phyloP scores from a whole-genome alignment of 2,797 vertebrate genomes.

The Gila robusta region DNA sequence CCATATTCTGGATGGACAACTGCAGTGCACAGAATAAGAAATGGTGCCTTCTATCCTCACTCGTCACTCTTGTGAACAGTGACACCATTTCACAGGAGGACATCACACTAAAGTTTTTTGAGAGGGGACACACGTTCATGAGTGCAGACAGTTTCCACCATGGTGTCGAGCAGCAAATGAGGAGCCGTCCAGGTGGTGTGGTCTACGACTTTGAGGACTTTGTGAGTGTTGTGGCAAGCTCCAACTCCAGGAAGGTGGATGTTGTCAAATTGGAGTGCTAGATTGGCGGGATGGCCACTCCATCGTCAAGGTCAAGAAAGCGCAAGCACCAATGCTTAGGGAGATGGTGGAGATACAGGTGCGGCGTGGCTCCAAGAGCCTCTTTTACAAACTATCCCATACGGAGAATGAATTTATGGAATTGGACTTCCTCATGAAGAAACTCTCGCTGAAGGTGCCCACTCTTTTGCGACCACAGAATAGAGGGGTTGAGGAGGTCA shows the following conservation, averaged over 20 bases:
- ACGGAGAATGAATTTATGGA: too few species aligned
- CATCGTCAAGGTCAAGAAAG: too few species aligned
- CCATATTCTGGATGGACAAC: conserved; percentile 4
- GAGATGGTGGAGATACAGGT: background rate
- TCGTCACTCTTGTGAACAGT: background rate
- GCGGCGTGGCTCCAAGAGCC: too few species aligned
- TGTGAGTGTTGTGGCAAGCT: conserved; percentile 1
- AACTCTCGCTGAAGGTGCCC: too few species aligned
- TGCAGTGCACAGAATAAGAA: background rate
- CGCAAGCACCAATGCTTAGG: too few species aligned
- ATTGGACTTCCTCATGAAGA: too few species aligned
- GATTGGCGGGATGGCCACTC: too few species aligned
- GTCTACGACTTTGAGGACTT: background rate
- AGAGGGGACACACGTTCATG: conserved; percentile 2
- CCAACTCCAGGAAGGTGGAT: background rate
- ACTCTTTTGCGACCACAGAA: too few species aligned
- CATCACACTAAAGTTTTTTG: background rate
- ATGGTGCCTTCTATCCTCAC: background rate
- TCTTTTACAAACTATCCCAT: too few species aligned
- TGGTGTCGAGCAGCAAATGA: background rate
- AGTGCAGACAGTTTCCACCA: conserved; percentile 5
- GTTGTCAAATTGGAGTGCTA: background rate
- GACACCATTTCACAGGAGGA: background rate
- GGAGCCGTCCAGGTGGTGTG: background rate
- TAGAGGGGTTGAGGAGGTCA: too few species aligned